Percentiles rank a stretch among this genome's conserved stretches.
phyloP scores from a whole-genome alignment of 2,888 invertebrate species.

The Rhabditoides inermis region DNA sequence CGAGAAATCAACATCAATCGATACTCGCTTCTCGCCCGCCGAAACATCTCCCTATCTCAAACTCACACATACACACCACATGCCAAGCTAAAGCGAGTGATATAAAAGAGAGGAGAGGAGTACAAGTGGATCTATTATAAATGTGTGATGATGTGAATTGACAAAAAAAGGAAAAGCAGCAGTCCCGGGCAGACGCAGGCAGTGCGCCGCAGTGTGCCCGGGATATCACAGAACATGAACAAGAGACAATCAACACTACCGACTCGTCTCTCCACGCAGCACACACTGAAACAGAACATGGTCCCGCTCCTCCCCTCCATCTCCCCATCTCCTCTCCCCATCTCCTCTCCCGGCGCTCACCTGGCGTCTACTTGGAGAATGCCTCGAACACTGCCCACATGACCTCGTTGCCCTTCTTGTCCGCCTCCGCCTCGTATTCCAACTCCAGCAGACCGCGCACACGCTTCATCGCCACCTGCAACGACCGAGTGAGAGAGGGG shows the following conservation, averaged over 20 bases:
- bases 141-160: too few relatives aligned
- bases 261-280: neutral
- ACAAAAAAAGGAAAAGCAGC: too few relatives aligned
- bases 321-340: neutral
- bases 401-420: slow-evolving; percentile 70
- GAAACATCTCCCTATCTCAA: too few relatives aligned
- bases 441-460: slow-evolving; percentile 88
- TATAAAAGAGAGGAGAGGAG: too few relatives aligned
- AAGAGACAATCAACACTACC: neutral
- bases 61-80: too few relatives aligned
- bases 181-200: too few relatives aligned
- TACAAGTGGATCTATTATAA: too few relatives aligned
- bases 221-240: neutral
- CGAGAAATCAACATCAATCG: too few relatives aligned
- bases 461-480: slow-evolving; percentile 78
- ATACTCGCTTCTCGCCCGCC: too few relatives aligned
- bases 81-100: too few relatives aligned
- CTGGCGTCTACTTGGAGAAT: slow-evolving; percentile 74
- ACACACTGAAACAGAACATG: neutral
- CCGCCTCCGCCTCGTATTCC: slow-evolving; percentile 89
- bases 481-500: slow-evolving; percentile 25
- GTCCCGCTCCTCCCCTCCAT: slow-evolving; percentile 3
- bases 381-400: slow-evolving; percentile 99
- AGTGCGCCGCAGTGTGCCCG: too few relatives aligned
- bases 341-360: slow-evolving; percentile 3